phyloP scores from a whole-genome alignment of 2,797 vertebrate genomes.

The Anniella stebbinsi region DNA sequence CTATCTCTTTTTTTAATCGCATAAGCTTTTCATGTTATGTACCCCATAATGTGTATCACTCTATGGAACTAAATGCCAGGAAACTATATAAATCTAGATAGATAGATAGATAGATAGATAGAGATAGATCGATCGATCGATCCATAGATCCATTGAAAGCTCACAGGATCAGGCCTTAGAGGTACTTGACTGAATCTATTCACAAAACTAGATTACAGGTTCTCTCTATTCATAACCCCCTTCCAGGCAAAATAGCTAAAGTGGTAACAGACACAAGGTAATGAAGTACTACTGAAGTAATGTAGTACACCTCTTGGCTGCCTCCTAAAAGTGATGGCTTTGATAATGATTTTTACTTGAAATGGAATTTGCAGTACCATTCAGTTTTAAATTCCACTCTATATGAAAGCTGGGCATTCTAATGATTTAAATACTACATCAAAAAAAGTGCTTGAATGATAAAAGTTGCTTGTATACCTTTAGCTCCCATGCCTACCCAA shows the following conservation, averaged over 20 bases:
- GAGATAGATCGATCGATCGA: too few species aligned
- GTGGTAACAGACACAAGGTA: slow-evolving; percentile 31
- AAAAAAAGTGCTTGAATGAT: too few species aligned
- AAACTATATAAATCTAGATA: slow-evolving; percentile 4
- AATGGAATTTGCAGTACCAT: slow-evolving; percentile 56
- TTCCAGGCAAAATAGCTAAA: slow-evolving; percentile 50
- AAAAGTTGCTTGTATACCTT: too few species aligned
- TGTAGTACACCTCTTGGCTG: slow-evolving; percentile 55
- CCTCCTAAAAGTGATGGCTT: slow-evolving; percentile 63
- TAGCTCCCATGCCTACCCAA: too few species aligned
- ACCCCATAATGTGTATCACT: slow-evolving; percentile 4
- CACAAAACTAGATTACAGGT: slow-evolving; percentile 39
- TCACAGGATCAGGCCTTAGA: slow-evolving; percentile 17
- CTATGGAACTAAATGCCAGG: slow-evolving; percentile 2
- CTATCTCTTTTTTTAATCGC: not conserved
- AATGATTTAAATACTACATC: slow-evolving; percentile 16
- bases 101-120: not conserved
- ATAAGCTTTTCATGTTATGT: slow-evolving; percentile 11
- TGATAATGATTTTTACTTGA: slow-evolving; percentile 63
- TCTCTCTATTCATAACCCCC: slow-evolving; percentile 44
- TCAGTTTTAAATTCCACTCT: slow-evolving; percentile 64
- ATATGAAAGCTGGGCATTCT: slow-evolving; percentile 46
- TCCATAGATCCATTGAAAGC: slow-evolving; percentile 27
- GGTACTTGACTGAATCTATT: slow-evolving; percentile 22
- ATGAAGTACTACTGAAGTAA: too few species aligned